A percentile compares a stretch with the other conserved stretches of the same genome.
Evolutionary conservation across 2,113 vertebrate genomes (phyloP).

Genomic region (Corythornis vintsioides): DNA sequence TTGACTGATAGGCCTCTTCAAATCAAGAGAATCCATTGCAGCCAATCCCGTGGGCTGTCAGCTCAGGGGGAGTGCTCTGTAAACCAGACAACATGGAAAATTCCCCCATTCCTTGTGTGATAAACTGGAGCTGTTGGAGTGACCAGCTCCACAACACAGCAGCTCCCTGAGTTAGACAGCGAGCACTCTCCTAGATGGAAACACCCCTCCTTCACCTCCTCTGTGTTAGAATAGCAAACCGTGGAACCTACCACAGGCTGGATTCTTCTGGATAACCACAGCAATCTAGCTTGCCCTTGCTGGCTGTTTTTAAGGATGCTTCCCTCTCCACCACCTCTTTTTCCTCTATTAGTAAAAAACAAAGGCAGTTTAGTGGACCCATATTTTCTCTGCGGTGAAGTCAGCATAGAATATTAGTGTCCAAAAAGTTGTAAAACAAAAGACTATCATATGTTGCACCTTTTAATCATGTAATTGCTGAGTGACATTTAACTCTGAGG

Average conservation of each 20-base stretch:
- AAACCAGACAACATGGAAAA: not conserved
- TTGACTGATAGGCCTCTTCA: not conserved
- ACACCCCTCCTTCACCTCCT: not conserved
- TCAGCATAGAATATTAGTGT: constrained; percentile 52
- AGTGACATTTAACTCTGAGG: constrained; percentile 69
- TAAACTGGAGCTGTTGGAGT: not conserved
- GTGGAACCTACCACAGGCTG: not conserved
- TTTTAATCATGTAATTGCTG: constrained; percentile 82
- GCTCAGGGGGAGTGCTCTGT: not conserved
- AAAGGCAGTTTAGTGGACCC: not conserved
- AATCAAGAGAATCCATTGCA: not conserved
- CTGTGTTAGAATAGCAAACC: not conserved
- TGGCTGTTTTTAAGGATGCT: not conserved
- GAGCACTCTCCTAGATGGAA: not conserved
- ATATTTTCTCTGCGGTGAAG: not conserved
- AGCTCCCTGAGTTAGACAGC: not conserved
- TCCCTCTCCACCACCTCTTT: not conserved
- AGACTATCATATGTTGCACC: constrained; percentile 50
- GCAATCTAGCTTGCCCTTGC: not conserved
- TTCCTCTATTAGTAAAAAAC: not conserved
- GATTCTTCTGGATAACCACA: not conserved
- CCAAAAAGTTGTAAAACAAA: constrained; percentile 66
- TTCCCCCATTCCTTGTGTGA: not conserved
- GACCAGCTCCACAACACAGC: not conserved
- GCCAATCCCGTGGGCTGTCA: not conserved